Base-by-base conservation (phyloP, 2,888 invertebrate genomes). In the Plusia festucae region DNA sequence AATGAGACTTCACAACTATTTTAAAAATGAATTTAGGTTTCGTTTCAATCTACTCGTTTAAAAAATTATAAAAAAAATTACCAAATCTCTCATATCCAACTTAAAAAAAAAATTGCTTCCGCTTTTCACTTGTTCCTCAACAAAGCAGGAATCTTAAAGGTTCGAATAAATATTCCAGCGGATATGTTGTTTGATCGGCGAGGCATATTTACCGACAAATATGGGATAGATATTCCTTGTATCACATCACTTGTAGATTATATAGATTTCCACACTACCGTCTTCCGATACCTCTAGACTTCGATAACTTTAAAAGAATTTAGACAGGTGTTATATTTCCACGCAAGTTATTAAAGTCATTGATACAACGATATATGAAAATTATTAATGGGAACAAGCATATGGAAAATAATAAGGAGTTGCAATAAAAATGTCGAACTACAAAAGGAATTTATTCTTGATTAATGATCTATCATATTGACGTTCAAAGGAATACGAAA, bases 151-250 rank as follows among this genome's bases (percentile, higher is more conserved):
- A 91, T 89, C 88, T 88, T 85, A 86, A 84, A 86, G 87, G 87
- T 87, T 85, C 86, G 86, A 88, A 90, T 89, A 94, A 94, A 94
- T 92, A 94, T 93, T 91, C 88, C 83, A 85, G 84, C 88, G 88
- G 91, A 92, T 91, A 93, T 90, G 91, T 91, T 94, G 93, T 94
- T 94, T 94, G 94, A 93, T 93, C 94, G 91, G 84, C 85, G 87
- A 89, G 90, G 93, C 91, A 91, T 92, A 91, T 94, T 93, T 94
- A 86, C 91, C 82, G 87, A 90, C 91, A 93, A 93, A 92, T 91
- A 91, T 90, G 79, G 82, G 86, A 80, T 80, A 66, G 84, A 84
- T 84, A 83, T 82, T 85, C 82, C 46, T 49, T 81, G 79, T 79
- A 78, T 80, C 71, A 76, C 60, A 71, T 68, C 49, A 53, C 69